Base-by-base conservation (phyloP, 2,113 vertebrate genomes). In the Oncorhynchus kisutch region DNA sequence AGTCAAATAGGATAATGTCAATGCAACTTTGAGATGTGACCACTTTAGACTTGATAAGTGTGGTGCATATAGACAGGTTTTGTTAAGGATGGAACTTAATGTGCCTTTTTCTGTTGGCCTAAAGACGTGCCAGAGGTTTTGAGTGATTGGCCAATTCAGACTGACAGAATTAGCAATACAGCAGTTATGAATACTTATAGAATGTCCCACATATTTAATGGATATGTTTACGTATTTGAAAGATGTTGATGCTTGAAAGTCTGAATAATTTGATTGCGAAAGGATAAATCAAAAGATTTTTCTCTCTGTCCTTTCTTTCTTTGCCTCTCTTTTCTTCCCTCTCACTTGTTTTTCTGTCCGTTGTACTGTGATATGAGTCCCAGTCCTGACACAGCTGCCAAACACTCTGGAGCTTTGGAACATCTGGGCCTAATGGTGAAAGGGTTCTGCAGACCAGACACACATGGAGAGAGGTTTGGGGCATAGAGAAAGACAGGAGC, bases 351-450 rank as follows among this genome's bases (percentile, higher is more conserved):
- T 88, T 84, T 84, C 89, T 64, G 87, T 85, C 83, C 83, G 86
- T 85, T 88, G 87, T 82, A 65, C 82, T 78, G 81, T 78, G 80
- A 86, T 87, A 76, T 76, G 82, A 88, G 81, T 78, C 70, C 66
- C 76, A 67, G 78, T 34, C 69, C 76, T 76, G 79, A 65, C 12
- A 70, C 31, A 77, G 39, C 79, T n/a, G 89, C 80, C 81, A 87
- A 78, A 64, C 72, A 74, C 68, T 72, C 20, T 22, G 80, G 79
- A 86, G 84, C 81, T 86, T 76, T 90, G 91, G 91, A 90, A 91
- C 92, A 93, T 91, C 91, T 93, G 93, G 93, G 82, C 84, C 91
- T 82, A 81, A 90, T 85, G 92, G 93, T 89, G 89, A 92, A 92
- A 91, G 75, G 91, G 91, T 90, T 91, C 78, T 82, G 72, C 79